These are phyloP conservation scores for Brachyhypopomus gauderio DNA, from an alignment of 2,113 vertebrate genomes.

Conservation along the genomic window DNA sequence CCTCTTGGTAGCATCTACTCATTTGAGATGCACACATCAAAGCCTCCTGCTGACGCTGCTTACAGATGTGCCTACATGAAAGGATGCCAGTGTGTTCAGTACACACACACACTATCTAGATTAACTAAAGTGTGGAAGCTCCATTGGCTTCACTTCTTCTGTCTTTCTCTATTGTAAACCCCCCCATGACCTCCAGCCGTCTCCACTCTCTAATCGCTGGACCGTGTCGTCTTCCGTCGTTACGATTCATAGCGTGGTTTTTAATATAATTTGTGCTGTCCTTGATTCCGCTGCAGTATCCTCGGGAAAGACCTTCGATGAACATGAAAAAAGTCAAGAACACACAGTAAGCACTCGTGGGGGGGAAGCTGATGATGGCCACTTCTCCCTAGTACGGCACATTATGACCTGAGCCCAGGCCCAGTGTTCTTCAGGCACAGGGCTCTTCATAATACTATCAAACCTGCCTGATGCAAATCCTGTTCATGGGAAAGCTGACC, in stretches of 20 bases:
- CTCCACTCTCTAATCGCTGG: background rate
- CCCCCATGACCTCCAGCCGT: background rate
- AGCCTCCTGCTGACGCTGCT: background rate
- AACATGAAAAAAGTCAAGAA: background rate
- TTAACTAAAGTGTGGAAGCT: background rate
- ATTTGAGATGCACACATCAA: background rate
- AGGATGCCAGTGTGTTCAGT: no score
- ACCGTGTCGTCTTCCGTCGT: background rate
- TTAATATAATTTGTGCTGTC: conserved; percentile 22
- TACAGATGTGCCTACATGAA: no score
- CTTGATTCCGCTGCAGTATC: conserved; percentile 38
- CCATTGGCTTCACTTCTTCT: background rate
- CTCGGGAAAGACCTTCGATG: conserved; percentile 8
- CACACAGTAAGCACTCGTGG: background rate
- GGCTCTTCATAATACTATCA: conserved; percentile 18
- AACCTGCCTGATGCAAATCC: background rate
- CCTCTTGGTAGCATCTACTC: background rate
- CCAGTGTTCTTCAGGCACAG: conserved; percentile 8
- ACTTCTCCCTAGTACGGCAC: conserved; percentile 36
- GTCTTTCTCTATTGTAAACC: background rate
- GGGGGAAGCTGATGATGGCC: conserved; percentile 31
- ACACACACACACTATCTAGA: background rate
- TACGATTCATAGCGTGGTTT: conserved; percentile 32
- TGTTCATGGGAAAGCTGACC: background rate
- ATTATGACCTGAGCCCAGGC: conserved; percentile 24